Conservation (phyloP, 2,888 invertebrate genomes). For the Scrobipalpa costella region DNA sequence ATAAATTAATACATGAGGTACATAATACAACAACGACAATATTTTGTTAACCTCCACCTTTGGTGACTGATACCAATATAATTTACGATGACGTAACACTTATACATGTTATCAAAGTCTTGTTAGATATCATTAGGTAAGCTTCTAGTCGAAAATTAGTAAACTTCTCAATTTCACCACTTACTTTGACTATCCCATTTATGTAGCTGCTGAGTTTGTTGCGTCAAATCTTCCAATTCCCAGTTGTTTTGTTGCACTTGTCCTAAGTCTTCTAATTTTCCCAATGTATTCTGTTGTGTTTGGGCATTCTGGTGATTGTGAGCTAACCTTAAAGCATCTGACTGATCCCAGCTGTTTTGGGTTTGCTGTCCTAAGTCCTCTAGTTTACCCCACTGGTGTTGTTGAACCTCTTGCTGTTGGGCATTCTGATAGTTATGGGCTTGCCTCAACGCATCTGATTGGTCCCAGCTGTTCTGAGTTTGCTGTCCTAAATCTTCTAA, state of each 20-base stretch:
- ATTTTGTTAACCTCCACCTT: slow-evolving; percentile 17
- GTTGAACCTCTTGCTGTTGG: not conserved
- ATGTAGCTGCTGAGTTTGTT: slow-evolving; percentile 33
- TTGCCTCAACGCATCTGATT: slow-evolving; percentile 21
- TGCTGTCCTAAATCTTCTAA: slow-evolving; percentile 39
- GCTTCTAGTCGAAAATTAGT: slow-evolving; percentile 7
- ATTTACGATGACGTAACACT: not conserved
- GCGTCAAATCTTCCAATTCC: slow-evolving; percentile 35
- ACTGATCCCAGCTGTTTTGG: slow-evolving; percentile 42
- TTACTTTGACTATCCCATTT: slow-evolving; percentile 36
- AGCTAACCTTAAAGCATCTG: slow-evolving; percentile 38
- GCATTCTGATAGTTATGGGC: not conserved
- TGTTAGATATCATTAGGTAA: not conserved
- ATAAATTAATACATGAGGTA: slow-evolving; percentile 18
- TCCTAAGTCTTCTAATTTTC: slow-evolving; percentile 23
- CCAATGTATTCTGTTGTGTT: not conserved
- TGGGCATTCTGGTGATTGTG: not conserved
- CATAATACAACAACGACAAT: slow-evolving; percentile 12
- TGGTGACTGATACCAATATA: not conserved
- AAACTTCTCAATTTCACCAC: slow-evolving; percentile 32
- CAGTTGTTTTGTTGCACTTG: slow-evolving; percentile 33
- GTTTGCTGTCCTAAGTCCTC: slow-evolving; percentile 51
- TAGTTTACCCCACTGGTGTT: slow-evolving; percentile 27
- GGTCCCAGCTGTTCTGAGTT: slow-evolving; percentile 36
- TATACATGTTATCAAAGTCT: slow-evolving; percentile 15